phyloP scores from a whole-genome alignment of 2,113 vertebrate species.

The Urocynchramus pylzowi region DNA sequence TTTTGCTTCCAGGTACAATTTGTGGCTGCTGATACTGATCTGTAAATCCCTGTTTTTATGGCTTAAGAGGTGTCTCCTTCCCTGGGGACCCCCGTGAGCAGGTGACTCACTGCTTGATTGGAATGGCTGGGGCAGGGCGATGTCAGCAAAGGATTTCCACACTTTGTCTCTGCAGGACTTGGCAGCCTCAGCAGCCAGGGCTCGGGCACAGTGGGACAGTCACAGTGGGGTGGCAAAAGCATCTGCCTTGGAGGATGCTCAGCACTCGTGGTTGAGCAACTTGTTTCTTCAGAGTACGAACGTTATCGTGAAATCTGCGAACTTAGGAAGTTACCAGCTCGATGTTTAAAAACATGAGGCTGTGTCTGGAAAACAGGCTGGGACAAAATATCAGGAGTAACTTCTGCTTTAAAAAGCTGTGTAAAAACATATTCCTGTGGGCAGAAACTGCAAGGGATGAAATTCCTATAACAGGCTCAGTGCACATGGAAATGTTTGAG shows the following conservation, averaged over 20 bases:
- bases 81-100: not conserved
- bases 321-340: not conserved
- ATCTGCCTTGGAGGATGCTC: not conserved
- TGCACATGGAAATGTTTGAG: rapidly evolving
- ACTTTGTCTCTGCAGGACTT: not conserved
- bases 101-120: not conserved
- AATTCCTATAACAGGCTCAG: not conserved
- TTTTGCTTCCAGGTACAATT: not conserved
- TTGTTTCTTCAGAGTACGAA: not conserved
- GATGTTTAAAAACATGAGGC: not conserved
- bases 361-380: not conserved
- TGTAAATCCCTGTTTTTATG: not conserved
- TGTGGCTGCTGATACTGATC: not conserved
- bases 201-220: not conserved
- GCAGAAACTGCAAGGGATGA: not conserved
- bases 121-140: not conserved
- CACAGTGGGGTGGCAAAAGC: not conserved
- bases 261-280: not conserved
- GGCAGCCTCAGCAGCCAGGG: not conserved
- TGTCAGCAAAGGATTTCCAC: not conserved
- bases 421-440: not conserved
- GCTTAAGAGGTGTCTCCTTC: not conserved
- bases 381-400: not conserved
- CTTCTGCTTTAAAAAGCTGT: not conserved
- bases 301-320: not conserved